Conservation (phyloP, 2,113 vertebrate species). For the Oceanodroma tethys region DNA sequence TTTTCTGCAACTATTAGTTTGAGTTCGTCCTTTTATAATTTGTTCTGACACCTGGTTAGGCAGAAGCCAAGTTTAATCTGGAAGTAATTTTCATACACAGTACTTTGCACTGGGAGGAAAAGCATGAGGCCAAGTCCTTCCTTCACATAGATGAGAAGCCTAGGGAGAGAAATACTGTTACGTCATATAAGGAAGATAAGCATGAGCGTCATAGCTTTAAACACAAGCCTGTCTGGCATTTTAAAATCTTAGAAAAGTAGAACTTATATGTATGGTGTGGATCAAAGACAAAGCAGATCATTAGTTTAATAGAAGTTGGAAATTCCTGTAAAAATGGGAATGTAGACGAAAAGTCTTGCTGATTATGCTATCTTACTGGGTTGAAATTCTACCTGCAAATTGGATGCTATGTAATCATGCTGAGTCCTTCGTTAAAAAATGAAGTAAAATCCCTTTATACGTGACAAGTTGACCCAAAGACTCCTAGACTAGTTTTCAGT, state of each 20-base stretch:
- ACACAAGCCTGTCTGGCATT: neutral
- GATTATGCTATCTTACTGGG: neutral
- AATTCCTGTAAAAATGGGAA: neutral
- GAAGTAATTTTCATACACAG: conserved; percentile 14
- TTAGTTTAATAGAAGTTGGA: neutral
- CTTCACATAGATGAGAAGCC: neutral
- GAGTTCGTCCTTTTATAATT: conserved; percentile 28
- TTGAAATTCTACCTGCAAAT: neutral
- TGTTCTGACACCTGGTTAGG: conserved; percentile 18
- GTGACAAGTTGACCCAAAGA: neutral
- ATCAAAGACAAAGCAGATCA: neutral
- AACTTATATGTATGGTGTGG: neutral
- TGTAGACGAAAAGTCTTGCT: neutral
- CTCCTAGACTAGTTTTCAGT: neutral
- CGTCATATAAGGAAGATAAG: neutral
- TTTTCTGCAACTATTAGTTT: conserved; percentile 24
- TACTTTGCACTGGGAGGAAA: neutral
- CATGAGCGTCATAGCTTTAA: neutral
- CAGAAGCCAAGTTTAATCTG: conserved; percentile 12
- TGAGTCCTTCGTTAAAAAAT: neutral
- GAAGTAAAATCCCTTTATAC: neutral
- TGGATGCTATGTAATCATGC: neutral
- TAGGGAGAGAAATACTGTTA: neutral
- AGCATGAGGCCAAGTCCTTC: neutral
- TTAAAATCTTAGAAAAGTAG: neutral